Base-by-base conservation (phyloP, 2,888 invertebrate species). In the Abrostola triplasia region DNA sequence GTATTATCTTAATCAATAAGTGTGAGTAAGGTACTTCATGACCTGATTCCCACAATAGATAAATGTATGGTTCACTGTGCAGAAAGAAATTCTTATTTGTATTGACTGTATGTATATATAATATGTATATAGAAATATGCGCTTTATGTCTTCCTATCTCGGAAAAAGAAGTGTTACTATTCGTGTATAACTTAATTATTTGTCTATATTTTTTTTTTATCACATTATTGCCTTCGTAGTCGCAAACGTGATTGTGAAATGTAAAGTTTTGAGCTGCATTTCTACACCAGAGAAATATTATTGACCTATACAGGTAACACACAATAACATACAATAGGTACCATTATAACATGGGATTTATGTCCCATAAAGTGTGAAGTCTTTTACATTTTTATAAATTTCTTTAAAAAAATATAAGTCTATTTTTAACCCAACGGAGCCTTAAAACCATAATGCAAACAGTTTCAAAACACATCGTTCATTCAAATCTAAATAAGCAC, bases 1-100 rank as follows among this genome's bases (percentile, higher is more conserved):
- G 44, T 47, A 47, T 47, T 47, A 47, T 47, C 44, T 47, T 47
- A 47, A 47, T 47, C 44, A 47, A 47, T 47, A 47, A 47, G 1
- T 24, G 24, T 24, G 24, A 24, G 44, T 47, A 47, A 47, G 13
- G 44, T 44, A 24, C 24, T 47, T 47, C 44, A 24, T 24, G 44
- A 13, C 24, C 44, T 47, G 44, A 13, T 24, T 47, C 24, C 13
- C 44, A 24, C 9, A 47, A 24, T 24, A 9, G 24, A 24, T 13
- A 44, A 12, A 9, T 24, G 10, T 47, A 8, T 24, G 24, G 44
- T 13, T 24, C 24, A 24, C 8, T 13, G 13, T 47, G 5, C 9
- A 24, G 13, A 8, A 4, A 47, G 5, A 47, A 13, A 44, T 44
- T 13, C 24, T 1, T 24, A 24, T 24, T n/a, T 24, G 24, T 24